These are phyloP conservation scores for Callionymus lyra DNA, from an alignment of 2,113 vertebrate species.

Conservation along the genomic window DNA sequence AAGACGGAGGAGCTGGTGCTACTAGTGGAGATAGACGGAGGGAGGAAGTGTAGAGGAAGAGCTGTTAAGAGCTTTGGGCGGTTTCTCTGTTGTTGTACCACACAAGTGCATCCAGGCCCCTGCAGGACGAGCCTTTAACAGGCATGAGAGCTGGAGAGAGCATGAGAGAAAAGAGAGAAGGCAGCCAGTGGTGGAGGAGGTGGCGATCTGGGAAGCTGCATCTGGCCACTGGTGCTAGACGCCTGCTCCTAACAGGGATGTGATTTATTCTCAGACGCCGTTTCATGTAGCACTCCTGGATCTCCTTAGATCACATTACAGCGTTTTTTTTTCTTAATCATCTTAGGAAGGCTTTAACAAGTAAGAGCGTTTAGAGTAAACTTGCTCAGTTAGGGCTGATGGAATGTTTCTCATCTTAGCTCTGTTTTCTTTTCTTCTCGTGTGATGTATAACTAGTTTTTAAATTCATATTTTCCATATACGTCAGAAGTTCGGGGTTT, in stretches of 20 bases:
- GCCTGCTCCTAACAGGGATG: conserved; percentile 60
- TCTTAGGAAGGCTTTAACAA: conserved; percentile 21
- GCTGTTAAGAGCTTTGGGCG: conserved; percentile 69
- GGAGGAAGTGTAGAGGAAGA: conserved; percentile 59
- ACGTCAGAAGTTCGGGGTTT: too few relatives aligned
- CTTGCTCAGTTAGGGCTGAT: too few relatives aligned
- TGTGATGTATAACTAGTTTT: too few relatives aligned
- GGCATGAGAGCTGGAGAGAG: conserved; percentile 64
- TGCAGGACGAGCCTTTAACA: conserved; percentile 71
- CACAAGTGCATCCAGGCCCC: conserved; percentile 71
- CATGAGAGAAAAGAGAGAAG: conserved; percentile 48
- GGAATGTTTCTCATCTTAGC: too few relatives aligned
- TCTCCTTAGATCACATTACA: conserved; percentile 50
- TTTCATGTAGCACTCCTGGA: conserved; percentile 49
- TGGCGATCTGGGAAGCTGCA: conserved; percentile 49
- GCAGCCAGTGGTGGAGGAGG: conserved; percentile 16
- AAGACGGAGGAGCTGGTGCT: conserved; percentile 55
- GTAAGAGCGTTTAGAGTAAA: too few relatives aligned
- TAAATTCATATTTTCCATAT: too few relatives aligned
- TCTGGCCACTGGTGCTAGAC: conserved; percentile 56
- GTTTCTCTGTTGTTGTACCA: conserved; percentile 73
- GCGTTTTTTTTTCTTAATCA: conserved; percentile 22
- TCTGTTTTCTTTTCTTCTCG: too few relatives aligned
- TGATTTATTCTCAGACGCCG: conserved; percentile 64
- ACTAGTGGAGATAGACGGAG: conserved; percentile 48